A percentile compares a stretch with the other conserved stretches of the same genome.
phyloP scores from a whole-genome alignment of 2,113 vertebrate species.

The Pelusios castaneus region DNA sequence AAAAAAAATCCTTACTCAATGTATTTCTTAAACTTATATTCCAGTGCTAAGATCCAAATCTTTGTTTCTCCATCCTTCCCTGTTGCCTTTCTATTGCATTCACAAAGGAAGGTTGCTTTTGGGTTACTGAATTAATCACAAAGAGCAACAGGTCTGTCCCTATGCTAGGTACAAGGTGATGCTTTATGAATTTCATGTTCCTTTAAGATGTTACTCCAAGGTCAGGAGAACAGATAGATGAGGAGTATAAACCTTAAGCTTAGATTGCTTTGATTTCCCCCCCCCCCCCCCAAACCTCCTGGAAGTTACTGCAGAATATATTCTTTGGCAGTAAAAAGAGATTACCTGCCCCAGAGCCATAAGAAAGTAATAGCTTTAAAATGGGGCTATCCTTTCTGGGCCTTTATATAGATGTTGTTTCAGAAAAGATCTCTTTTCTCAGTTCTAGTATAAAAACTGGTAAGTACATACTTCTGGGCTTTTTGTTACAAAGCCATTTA shows the following conservation, averaged over 20 bases:
- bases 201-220: background rate
- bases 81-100: background rate
- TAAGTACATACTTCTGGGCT: background rate
- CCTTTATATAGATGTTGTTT: background rate
- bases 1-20: background rate
- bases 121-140: background rate
- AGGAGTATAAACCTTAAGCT: background rate
- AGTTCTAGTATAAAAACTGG: background rate
- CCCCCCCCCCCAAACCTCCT: too few relatives aligned
- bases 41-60: too few relatives aligned
- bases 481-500: background rate
- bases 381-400: background rate
- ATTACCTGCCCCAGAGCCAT: background rate
- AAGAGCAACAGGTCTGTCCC: background rate
- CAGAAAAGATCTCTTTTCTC: background rate
- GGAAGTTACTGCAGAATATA: background rate
- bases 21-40: fast-evolving
- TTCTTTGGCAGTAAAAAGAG: background rate
- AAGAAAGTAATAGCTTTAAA: background rate
- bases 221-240: background rate
- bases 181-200: background rate
- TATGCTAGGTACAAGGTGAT: background rate
- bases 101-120: background rate
- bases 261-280: background rate
- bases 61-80: background rate